phyloP scores from a whole-genome alignment of 2,797 vertebrate species.

The Vultur gryphus region DNA sequence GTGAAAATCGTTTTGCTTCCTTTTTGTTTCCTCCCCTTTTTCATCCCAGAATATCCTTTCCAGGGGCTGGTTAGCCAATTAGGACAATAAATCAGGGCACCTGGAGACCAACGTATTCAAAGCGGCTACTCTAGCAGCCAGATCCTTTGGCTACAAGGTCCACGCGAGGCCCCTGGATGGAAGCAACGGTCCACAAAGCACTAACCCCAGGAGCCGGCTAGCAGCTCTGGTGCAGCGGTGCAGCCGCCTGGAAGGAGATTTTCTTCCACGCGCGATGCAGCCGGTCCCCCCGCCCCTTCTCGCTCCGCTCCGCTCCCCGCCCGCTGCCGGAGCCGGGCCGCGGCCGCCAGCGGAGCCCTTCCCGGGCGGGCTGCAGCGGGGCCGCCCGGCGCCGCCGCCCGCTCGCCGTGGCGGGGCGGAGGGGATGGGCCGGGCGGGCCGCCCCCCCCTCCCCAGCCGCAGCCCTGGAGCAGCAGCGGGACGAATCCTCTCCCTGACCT shows the following conservation, averaged over 20 bases:
- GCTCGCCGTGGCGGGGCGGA: background rate
- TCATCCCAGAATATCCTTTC: background rate
- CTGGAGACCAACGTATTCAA: background rate
- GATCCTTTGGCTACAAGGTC: background rate
- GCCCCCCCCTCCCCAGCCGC: background rate
- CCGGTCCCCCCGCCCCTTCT: background rate
- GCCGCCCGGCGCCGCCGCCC: background rate
- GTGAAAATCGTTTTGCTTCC: background rate
- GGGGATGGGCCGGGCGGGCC: background rate
- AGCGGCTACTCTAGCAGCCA: background rate
- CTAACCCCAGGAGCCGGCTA: background rate
- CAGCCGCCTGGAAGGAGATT: constrained; percentile 18
- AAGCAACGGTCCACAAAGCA: background rate
- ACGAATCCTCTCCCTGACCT: background rate
- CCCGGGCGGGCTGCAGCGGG: background rate
- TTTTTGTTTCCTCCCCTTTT: background rate
- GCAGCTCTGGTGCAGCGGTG: background rate
- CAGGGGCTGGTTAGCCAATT: background rate
- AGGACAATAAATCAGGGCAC: background rate
- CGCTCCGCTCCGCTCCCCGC: background rate
- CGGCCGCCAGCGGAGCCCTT: background rate
- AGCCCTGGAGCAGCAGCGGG: background rate
- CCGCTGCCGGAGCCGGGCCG: background rate
- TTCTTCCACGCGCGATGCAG: constrained; percentile 19
- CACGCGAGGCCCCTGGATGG: background rate